Conservation (phyloP, 1,140 invertebrate genomes). For the Brachionus koreanus region DNA sequence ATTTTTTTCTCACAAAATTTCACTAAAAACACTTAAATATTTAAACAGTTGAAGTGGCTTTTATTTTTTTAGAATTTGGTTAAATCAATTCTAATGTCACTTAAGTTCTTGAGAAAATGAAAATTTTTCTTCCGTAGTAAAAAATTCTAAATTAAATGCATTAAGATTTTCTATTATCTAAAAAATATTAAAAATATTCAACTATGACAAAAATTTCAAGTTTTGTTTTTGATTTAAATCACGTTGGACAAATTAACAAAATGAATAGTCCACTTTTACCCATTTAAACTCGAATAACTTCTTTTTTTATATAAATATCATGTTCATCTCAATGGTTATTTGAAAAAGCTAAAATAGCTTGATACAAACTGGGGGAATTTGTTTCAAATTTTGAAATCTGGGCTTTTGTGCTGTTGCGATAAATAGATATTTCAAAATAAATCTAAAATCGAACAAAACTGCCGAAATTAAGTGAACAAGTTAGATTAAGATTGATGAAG, state of each 20-base stretch:
- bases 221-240: no score
- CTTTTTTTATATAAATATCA: no score
- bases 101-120: neutral
- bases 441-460: neutral
- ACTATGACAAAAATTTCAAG: no score
- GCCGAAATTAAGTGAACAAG: neutral
- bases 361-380: no score
- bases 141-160: neutral
- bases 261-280: no score
- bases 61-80: neutral
- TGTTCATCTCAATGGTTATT: no score
- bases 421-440: neutral
- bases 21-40: neutral
- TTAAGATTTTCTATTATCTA: neutral
- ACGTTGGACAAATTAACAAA: no score
- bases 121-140: neutral
- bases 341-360: no score
- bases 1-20: neutral
- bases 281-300: no score
- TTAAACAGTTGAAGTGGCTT: neutral
- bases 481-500: neutral
- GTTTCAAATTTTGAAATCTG: neutral
- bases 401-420: neutral
- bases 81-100: neutral
- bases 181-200: no score